Base-by-base conservation (phyloP, 53 echinoderm and acorn worm species). In the Echinometra lucunter region DNA sequence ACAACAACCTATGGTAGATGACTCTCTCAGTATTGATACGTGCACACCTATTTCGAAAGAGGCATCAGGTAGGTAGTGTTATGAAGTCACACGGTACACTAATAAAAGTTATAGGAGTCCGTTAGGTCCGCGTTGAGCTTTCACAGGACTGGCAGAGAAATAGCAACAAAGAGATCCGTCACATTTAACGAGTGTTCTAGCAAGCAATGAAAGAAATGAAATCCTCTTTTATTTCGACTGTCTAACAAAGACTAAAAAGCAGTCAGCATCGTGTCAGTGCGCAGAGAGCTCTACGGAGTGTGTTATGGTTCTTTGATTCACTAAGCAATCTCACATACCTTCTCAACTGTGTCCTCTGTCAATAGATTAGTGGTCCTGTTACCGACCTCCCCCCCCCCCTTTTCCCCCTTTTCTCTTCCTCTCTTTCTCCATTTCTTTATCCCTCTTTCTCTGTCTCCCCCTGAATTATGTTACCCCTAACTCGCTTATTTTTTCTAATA, bases 161-260 rank as follows among this genome's bases (percentile, higher is more conserved):
- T 32, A 35, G 53, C 56, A 88, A 88, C 88, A 88, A 88, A 88
- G 88, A 55, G 19, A 88, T 53, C 83, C 88, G 88, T 53, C 88
- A 88, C 56, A 34, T 88, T 88, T 88, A 88, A 53, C 88, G 88
- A 88, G 88, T 55, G 88, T 15, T 88, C 88, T 30, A 28, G 28
- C 78, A 56, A 28, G 28, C 78, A 55, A 53, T 49, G 49, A 34
- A 53, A 88, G 88, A 88, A 56, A 83, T 35, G 19, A 78, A 40
- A 18, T 78, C 42, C 42, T 23, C 38, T 30, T 21, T 78, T 75
- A 40, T 40, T 78, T 16, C 78, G 78, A 78, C 78, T 42, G 23
- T 55, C 32, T 28, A 56, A 88, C 49, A 88, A 56, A 56, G 56
- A 0, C 45, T 82, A 45, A 75, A 82, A 45, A 23, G 45, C 82